A percentile compares a stretch with the other conserved stretches of the same genome.
phyloP scores from a whole-genome alignment of 2,888 invertebrate genomes.

The Gryllus longicercus region DNA sequence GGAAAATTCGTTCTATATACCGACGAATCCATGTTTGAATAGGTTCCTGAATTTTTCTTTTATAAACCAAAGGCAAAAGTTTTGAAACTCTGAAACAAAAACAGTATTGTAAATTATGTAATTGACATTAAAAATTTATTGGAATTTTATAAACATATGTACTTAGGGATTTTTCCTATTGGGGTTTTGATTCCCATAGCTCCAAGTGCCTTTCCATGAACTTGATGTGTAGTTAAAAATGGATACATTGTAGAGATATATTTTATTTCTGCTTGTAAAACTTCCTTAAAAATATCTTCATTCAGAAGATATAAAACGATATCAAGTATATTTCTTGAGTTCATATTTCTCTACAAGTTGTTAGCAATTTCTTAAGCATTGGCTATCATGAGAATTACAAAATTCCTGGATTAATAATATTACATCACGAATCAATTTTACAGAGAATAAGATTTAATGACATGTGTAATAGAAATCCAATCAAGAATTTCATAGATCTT shows the following conservation, averaged over 20 bases:
- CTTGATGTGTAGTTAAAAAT: neutral
- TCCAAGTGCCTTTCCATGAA: neutral
- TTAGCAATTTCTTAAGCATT: too few species aligned
- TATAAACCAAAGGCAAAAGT: neutral
- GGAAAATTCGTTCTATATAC: neutral
- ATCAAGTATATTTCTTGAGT: neutral
- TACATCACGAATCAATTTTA: too few species aligned
- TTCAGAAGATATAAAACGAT: neutral
- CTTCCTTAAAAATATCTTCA: neutral
- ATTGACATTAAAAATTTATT: neutral
- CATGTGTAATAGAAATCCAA: too few species aligned
- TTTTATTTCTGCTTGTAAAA: neutral
- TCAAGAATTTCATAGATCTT: too few species aligned
- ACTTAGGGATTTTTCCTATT: neutral
- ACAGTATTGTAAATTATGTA: too few species aligned
- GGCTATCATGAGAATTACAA: too few species aligned
- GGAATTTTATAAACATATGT: neutral
- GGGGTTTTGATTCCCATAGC: neutral
- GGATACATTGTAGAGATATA: neutral
- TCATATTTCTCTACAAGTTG: too few species aligned
- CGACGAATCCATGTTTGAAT: neutral
- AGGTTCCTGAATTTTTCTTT: neutral
- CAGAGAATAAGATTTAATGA: too few species aligned
- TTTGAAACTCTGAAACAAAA: neutral
- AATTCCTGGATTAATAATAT: too few species aligned